Percentiles rank a stretch among this genome's conserved stretches.
Evolutionary conservation across 1,140 invertebrate species (phyloP).

Genomic region (Fopius arisanus): DNA sequence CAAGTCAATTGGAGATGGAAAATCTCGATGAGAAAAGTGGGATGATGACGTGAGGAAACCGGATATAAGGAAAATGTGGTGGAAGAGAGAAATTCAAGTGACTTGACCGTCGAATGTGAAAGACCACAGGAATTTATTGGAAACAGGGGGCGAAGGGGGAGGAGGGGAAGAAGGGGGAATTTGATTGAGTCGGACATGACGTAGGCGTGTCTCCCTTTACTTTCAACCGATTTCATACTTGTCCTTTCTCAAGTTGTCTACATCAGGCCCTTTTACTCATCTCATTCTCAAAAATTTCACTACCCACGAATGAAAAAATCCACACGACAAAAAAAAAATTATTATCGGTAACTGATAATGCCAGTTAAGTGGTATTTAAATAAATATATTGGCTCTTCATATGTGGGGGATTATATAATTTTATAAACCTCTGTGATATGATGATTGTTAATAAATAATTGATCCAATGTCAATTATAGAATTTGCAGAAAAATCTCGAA

Average conservation of each 20-base stretch:
- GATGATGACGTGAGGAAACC: not conserved
- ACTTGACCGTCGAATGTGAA: slow-evolving; percentile 29
- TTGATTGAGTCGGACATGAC: slow-evolving; percentile 38
- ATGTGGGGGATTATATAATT: no score
- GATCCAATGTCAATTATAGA: no score
- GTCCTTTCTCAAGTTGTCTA: not conserved
- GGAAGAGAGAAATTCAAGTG: not conserved
- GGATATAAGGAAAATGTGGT: not conserved
- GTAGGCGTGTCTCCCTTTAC: slow-evolving; percentile 27
- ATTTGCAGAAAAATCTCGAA: no score
- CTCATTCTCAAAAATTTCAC: not conserved
- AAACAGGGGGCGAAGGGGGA: not conserved
- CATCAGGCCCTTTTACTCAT: not conserved
- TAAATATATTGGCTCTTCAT: no score
- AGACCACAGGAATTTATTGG: slow-evolving; percentile 41
- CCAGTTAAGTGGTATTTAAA: no score
- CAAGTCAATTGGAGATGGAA: no score
- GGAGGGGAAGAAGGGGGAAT: not conserved
- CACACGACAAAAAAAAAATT: no score
- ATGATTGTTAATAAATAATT: no score
- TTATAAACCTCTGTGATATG: no score
- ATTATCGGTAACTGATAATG: no score
- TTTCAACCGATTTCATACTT: slow-evolving; percentile 18
- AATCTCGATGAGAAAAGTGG: no score
- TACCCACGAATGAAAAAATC: not conserved